Evolutionary conservation across 2,797 vertebrate species (phyloP).

Genomic region (Atherinosoma microstoma): DNA sequence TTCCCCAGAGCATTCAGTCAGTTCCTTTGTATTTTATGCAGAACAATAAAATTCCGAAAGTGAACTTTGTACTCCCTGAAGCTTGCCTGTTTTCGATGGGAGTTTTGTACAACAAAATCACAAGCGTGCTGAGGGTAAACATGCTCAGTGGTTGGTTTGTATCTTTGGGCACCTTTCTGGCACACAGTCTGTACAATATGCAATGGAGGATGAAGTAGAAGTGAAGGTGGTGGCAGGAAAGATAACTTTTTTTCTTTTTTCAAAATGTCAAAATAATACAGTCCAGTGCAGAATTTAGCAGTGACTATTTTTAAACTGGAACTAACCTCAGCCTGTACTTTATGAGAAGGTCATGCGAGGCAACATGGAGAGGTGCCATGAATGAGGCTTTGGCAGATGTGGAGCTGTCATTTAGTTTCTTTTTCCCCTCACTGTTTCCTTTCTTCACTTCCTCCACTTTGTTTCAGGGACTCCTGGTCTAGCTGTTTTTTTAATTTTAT

Average conservation of each 20-base stretch:
- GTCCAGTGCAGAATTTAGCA: constrained; percentile 80
- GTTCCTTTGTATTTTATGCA: constrained; percentile 45
- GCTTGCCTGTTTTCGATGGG: constrained; percentile 26
- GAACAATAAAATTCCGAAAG: constrained; percentile 41
- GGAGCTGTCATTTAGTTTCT: constrained; percentile 62
- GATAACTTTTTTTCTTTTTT: constrained; percentile 7
- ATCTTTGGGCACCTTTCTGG: constrained; percentile 64
- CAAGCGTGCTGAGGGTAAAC: constrained; percentile 40
- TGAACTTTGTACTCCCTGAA: constrained; percentile 28
- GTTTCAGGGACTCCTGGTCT: constrained; percentile 23
- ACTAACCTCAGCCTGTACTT: constrained; percentile 87
- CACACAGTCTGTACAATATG: constrained; percentile 47
- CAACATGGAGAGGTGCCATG: constrained; percentile 87
- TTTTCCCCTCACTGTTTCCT: constrained; percentile 52
- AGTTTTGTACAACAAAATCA: constrained; percentile 39
- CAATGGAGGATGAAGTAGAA: constrained; percentile 61
- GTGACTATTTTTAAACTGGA: constrained; percentile 80
- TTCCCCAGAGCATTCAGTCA: constrained; percentile 34
- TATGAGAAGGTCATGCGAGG: constrained; percentile 87
- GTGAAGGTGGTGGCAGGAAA: constrained; percentile 68
- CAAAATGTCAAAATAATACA: constrained; percentile 68
- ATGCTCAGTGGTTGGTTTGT: constrained; percentile 47
- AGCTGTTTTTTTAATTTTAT: constrained; percentile 14
- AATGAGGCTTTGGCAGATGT: constrained; percentile 80
- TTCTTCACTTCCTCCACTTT: constrained; percentile 49